Percentiles rank a stretch among this genome's conserved stretches.
Evolutionary conservation across 2,113 vertebrate species (phyloP).

Genomic region (Bubo scandiacus): DNA sequence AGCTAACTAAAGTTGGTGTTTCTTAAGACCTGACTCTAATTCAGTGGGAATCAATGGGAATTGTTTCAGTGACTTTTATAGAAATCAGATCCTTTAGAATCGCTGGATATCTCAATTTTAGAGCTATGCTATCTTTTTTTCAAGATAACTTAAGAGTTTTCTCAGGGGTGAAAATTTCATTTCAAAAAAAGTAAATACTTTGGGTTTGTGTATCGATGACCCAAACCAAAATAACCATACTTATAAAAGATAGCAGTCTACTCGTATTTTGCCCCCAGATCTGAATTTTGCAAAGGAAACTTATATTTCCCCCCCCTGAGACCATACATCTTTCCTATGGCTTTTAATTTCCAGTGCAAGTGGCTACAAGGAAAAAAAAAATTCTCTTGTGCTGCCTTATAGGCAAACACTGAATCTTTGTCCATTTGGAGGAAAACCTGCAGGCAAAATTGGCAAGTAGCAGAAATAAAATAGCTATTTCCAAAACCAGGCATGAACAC

Average conservation of each 20-base stretch:
- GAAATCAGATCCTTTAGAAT: background rate
- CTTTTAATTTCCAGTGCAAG: background rate
- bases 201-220: background rate
- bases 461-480: background rate
- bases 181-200: background rate
- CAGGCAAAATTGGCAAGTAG: background rate
- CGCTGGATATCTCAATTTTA: background rate
- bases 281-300: background rate
- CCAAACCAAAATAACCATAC: background rate
- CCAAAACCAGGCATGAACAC: background rate
- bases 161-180: background rate
- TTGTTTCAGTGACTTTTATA: background rate
- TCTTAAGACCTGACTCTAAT: background rate
- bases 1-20: background rate
- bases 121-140: background rate
- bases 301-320: background rate
- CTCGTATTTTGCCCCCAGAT: background rate
- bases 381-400: background rate
- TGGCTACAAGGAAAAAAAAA: background rate
- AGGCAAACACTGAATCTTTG: background rate
- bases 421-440: background rate
- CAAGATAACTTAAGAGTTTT: background rate
- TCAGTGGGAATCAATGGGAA: background rate
- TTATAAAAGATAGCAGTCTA: background rate
- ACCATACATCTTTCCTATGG: background rate